Percentiles rank a stretch among this genome's conserved stretches.
Evolutionary conservation across 1,140 invertebrate genomes (phyloP).

Genomic region (Drosophila nigrodunni): DNA sequence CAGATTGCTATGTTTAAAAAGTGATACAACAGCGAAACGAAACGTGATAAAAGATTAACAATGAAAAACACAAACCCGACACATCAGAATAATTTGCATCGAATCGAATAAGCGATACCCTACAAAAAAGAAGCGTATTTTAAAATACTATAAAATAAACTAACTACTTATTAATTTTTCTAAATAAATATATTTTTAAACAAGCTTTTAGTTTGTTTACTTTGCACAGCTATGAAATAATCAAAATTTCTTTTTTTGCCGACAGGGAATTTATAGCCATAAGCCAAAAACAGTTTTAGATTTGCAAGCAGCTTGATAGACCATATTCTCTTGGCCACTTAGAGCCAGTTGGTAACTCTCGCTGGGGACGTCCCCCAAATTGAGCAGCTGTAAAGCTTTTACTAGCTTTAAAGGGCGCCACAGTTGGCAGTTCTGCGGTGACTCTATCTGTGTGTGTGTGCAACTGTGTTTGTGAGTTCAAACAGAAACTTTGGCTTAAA

Average conservation of each 20-base stretch:
- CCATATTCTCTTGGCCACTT: not conserved
- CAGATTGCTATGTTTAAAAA: constrained; percentile 49
- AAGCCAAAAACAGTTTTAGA: no score
- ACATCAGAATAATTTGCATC: constrained; percentile 8
- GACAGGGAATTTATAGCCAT: no score
- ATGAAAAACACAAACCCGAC: constrained; percentile 24
- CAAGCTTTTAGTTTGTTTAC: no score
- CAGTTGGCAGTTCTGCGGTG: not conserved
- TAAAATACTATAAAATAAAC: no score
- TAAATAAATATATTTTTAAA: no score
- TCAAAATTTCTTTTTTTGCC: no score
- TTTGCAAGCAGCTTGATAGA: not conserved
- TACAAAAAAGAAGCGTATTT: not conserved
- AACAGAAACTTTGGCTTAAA: constrained; percentile 51
- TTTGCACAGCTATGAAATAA: no score
- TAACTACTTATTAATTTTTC: no score
- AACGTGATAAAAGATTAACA: constrained; percentile 48
- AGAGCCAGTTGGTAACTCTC: constrained; percentile 1
- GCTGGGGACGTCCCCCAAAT: constrained; percentile 21
- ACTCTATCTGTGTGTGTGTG: not conserved
- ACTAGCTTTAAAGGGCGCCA: constrained; percentile 5
- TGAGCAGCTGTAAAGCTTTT: constrained; percentile 27
- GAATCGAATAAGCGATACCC: constrained; percentile 5
- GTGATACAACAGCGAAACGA: constrained; percentile 32
- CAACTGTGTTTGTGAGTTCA: constrained; percentile 21